phyloP scores from a whole-genome alignment of 1,140 invertebrate genomes.

The Drosophila murphyi region DNA sequence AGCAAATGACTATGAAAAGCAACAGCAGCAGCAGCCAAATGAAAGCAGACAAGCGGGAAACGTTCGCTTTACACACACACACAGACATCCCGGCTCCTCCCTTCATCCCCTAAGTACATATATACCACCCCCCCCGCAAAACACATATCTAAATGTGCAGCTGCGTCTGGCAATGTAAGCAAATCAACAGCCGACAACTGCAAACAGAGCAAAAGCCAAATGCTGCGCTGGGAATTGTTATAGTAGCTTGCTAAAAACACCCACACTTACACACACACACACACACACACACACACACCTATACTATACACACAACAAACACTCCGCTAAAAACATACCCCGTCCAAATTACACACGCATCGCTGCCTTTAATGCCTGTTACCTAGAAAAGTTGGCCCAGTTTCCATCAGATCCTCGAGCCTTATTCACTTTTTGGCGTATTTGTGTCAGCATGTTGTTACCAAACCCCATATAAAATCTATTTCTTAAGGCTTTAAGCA shows the following conservation, averaged over 20 bases:
- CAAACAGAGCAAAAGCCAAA: slow-evolving; percentile 66
- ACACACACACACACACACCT: slow-evolving; percentile 1
- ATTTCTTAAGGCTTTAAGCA: slow-evolving; percentile 17
- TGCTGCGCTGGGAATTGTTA: slow-evolving; percentile 61
- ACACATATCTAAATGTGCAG: slow-evolving; percentile 58
- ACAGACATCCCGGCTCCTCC: not conserved
- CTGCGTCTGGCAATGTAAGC: slow-evolving; percentile 70
- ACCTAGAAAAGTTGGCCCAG: slow-evolving; percentile 52
- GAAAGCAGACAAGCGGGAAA: slow-evolving; percentile 24
- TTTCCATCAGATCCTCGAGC: slow-evolving; percentile 38
- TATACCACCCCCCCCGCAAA: too few species aligned
- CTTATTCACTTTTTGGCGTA: slow-evolving; percentile 39
- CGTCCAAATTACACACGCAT: slow-evolving; percentile 42
- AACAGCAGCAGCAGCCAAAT: slow-evolving; percentile 12
- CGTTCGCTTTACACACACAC: slow-evolving; percentile 30
- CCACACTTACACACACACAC: slow-evolving; percentile 28
- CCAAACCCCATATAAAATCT: slow-evolving; percentile 31
- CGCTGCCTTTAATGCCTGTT: slow-evolving; percentile 42
- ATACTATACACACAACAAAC: not conserved
- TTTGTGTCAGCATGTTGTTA: slow-evolving; percentile 32
- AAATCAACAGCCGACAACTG: slow-evolving; percentile 69
- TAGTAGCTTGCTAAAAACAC: slow-evolving; percentile 39
- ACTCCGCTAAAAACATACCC: not conserved
- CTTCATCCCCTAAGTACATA: too few species aligned
- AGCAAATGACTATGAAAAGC: slow-evolving; percentile 75